Conservation (phyloP, 2,797 vertebrate species). For the Sebastes oblongus region DNA sequence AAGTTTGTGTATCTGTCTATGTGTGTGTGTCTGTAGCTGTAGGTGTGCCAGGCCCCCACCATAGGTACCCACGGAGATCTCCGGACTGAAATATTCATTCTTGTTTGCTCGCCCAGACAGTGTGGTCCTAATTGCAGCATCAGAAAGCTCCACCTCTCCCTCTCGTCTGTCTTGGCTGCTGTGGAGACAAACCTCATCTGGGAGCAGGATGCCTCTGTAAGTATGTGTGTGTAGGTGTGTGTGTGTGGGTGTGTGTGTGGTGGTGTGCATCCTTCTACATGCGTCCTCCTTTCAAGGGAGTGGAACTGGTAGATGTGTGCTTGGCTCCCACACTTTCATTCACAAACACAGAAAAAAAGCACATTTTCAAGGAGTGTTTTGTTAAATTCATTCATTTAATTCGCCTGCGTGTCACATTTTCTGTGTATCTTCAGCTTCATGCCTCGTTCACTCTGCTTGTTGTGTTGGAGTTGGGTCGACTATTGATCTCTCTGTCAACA, state of each 20-base stretch:
- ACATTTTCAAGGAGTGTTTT: slow-evolving; percentile 21
- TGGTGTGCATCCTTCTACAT: background rate
- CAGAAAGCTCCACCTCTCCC: slow-evolving; percentile 78
- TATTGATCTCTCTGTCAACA: slow-evolving; percentile 60
- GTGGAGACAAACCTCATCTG: slow-evolving; percentile 76
- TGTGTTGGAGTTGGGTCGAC: slow-evolving; percentile 21
- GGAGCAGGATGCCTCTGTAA: slow-evolving; percentile 51
- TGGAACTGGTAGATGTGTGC: slow-evolving; percentile 25
- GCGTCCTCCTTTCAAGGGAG: slow-evolving; percentile 6
- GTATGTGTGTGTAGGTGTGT: slow-evolving; percentile 26
- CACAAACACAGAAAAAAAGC: slow-evolving; percentile 27
- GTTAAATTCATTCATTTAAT: slow-evolving; percentile 49
- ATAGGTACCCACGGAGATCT: slow-evolving; percentile 74
- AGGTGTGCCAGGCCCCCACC: slow-evolving; percentile 78
- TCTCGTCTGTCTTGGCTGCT: slow-evolving; percentile 74
- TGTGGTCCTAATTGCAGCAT: slow-evolving; percentile 79
- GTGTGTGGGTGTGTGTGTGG: background rate
- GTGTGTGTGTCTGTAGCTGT: slow-evolving; percentile 50
- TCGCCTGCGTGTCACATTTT: slow-evolving; percentile 18
- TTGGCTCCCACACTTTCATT: slow-evolving; percentile 55
- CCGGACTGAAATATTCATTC: slow-evolving; percentile 82
- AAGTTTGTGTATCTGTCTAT: slow-evolving; percentile 51
- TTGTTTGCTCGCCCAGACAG: slow-evolving; percentile 75
- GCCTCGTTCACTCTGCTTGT: slow-evolving; percentile 24
- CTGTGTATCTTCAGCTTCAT: background rate